A percentile compares a stretch with the other conserved stretches of the same genome.
Conservation (phyloP, 2,113 vertebrate species). For the Microcebus tavaratra region DNA sequence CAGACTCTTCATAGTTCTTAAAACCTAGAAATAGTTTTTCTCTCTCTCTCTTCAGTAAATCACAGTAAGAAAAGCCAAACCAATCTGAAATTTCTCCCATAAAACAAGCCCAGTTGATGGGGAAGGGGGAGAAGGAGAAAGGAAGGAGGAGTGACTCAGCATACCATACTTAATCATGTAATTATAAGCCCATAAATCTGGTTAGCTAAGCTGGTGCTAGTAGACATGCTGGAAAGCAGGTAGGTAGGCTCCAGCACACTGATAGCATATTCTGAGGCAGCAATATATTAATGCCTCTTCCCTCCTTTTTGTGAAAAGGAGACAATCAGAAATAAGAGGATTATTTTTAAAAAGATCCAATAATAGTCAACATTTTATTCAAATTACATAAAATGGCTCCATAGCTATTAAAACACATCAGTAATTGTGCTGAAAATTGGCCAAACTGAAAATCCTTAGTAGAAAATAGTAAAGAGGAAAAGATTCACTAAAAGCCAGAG, state of each 20-base stretch:
- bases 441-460: background rate
- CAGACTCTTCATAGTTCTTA: background rate
- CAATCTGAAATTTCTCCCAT: background rate
- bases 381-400: constrained; percentile 25
- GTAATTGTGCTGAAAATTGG: background rate
- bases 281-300: background rate
- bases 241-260: background rate
- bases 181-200: background rate
- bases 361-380: background rate
- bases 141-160: background rate
- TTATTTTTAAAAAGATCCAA: background rate
- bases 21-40: background rate
- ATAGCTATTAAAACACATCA: background rate
- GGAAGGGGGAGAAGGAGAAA: background rate
- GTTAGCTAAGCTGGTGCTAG: background rate
- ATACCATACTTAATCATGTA: background rate
- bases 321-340: background rate
- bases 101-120: background rate
- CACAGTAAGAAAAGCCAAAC: background rate
- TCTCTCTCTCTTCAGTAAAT: constrained; percentile 26
- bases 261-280: background rate
- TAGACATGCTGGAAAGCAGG: background rate
- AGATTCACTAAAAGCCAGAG: background rate
- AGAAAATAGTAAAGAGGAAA: background rate
- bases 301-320: background rate